Conservation (phyloP, 2,888 invertebrate genomes). For the Dromius quadrimaculatus region DNA sequence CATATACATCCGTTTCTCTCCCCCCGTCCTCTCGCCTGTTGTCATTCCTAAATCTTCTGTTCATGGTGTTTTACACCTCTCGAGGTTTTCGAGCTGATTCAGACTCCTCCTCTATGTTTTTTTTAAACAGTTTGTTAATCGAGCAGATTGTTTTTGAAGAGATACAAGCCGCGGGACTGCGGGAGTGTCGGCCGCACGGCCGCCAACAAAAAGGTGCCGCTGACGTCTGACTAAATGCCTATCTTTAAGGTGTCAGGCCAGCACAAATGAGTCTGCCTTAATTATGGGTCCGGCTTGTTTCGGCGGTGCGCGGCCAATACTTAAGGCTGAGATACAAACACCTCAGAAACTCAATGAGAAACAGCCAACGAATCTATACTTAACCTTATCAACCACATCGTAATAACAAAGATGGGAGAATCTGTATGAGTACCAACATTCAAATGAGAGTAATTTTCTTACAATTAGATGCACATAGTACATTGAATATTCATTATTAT, state of each 20-base stretch:
- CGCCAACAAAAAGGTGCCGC: constrained; percentile 67
- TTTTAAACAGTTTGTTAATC: constrained; percentile 65
- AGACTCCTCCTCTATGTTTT: constrained; percentile 63
- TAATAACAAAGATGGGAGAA: too few species aligned
- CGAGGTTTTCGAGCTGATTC: constrained; percentile 6
- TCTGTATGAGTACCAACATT: too few species aligned
- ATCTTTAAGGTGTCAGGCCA: constrained; percentile 68
- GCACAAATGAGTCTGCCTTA: constrained; percentile 68
- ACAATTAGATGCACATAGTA: too few species aligned
- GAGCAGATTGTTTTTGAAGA: constrained; percentile 65
- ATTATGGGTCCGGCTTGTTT: constrained; percentile 67
- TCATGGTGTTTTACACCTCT: background rate
- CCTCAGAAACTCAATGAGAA: too few species aligned
- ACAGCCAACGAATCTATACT: too few species aligned
- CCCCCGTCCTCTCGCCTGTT: background rate
- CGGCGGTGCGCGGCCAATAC: constrained; percentile 56
- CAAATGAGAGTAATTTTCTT: too few species aligned
- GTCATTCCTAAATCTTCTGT: background rate
- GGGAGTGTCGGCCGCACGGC: constrained; percentile 63
- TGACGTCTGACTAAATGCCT: constrained; percentile 68
- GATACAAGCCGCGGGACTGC: constrained; percentile 66
- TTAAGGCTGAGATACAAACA: constrained; percentile 33
- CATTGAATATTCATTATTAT: too few species aligned
- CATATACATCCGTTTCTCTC: constrained; percentile 3
- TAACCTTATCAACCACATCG: too few species aligned